Evolutionary conservation across 2,888 invertebrate genomes (phyloP), one percentile per base, ranked within the genome.

Genomic region (Dynastes hyllus): DNA sequence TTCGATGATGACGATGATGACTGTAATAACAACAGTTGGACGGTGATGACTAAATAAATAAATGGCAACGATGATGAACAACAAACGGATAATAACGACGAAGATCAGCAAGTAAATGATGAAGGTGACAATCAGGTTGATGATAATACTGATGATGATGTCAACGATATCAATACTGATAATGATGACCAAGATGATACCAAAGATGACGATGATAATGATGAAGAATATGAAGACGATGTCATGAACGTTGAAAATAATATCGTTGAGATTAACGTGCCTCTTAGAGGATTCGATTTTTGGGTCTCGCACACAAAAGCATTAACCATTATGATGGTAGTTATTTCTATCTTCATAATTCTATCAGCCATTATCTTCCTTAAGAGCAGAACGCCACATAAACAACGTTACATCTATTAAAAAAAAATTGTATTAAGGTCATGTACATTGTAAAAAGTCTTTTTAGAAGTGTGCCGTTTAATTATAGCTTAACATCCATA

Each of bases 271-370:
- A 8, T 58, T 58, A 22, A 58, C 2, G 55, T 58, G 6, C 55
- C 55, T 1, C 32, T 78, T 8, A 61, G 11, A 9, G 70, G 71
- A 63, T 78, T 78, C 4, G 32, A 61, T 32, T 71, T 51, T 32
- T 78, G 71, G 71, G 11, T 61, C 40, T 45, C 78, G 8, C 37
- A 63, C 45, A 63, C 71, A 2, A 69, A 29, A 45, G 61, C 50
- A 3, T 22, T 78, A 9, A 70, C n/a, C 50, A 63, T 78, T 6
- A 51, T 71, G 11, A 50, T 78, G 22, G 50, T 51, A 13, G 9
- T 63, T n/a, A n/a, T 78, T 50, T 40, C 29, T 37, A 29, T 16
- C 50, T 27, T 78, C n/a, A 50, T 37, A n/a, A 69, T 78, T 40
- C 3, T 71, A 13, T 27, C 63, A 1, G 70, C 63, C 5, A 78